These are phyloP conservation scores for Ornithoptera alexandrae DNA, from an alignment of 2,888 invertebrate genomes.

Conservation along the genomic window DNA sequence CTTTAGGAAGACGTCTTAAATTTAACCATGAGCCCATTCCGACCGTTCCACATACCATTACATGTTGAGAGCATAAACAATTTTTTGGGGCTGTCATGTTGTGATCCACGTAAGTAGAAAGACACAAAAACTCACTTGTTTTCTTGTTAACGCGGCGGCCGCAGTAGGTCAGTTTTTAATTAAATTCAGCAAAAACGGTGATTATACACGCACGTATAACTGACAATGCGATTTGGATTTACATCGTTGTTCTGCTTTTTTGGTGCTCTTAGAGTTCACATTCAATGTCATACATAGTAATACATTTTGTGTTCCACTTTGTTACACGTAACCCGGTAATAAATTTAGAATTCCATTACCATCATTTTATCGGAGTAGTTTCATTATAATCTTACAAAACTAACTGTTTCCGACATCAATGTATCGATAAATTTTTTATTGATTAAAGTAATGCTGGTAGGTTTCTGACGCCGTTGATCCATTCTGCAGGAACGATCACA, in stretches of 20 bases:
- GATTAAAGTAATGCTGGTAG: too few species aligned
- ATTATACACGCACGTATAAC: slow-evolving; percentile 72
- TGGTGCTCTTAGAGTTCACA: slow-evolving; percentile 32
- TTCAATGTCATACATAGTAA: slow-evolving; percentile 30
- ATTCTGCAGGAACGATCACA: too few species aligned
- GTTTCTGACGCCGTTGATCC: too few species aligned
- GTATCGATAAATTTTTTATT: too few species aligned
- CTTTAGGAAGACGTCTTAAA: slow-evolving; percentile 44
- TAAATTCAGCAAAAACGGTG: slow-evolving; percentile 69
- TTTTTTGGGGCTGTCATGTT: slow-evolving; percentile 42
- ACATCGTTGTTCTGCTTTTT: slow-evolving; percentile 43
- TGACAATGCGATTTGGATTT: slow-evolving; percentile 53
- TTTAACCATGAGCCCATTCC: slow-evolving; percentile 35
- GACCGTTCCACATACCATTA: slow-evolving; percentile 29
- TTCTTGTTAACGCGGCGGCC: slow-evolving; percentile 43
- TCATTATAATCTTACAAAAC: too few species aligned
- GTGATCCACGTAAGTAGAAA: slow-evolving; percentile 37
- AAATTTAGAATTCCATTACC: slow-evolving; percentile 7
- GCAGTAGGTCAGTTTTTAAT: slow-evolving; percentile 74
- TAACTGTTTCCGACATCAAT: too few species aligned
- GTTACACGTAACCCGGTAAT: slow-evolving; percentile 17
- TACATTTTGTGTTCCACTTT: slow-evolving; percentile 36
- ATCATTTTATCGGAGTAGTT: background rate
- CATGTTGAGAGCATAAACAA: slow-evolving; percentile 30
- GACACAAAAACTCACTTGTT: slow-evolving; percentile 45